These are phyloP conservation scores for Dorcus hopei DNA, from an alignment of 2,888 invertebrate species.

Conservation along the genomic window DNA sequence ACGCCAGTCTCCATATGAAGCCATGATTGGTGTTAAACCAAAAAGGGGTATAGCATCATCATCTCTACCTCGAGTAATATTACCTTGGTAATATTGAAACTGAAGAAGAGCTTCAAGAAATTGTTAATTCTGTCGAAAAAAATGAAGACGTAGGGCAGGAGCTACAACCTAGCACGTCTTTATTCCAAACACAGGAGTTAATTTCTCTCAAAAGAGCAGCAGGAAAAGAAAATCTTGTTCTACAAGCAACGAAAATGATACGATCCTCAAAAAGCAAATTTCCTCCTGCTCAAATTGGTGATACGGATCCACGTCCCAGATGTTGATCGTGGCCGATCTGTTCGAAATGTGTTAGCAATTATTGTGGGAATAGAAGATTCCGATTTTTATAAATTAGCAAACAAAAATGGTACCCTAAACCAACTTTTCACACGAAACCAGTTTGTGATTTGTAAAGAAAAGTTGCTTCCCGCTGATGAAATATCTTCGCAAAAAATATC, in stretches of 20 bases:
- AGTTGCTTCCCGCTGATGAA: constrained; percentile 26
- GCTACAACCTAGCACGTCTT: background rate
- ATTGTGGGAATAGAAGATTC: too few species aligned
- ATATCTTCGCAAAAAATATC: constrained; percentile 26
- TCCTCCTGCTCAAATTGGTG: background rate
- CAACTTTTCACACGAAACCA: background rate
- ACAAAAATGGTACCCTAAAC: too few species aligned
- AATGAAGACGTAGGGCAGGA: background rate
- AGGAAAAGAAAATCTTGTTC: too few species aligned
- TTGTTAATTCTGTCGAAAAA: background rate
- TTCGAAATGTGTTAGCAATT: background rate
- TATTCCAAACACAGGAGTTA: too few species aligned
- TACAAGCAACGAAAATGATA: too few species aligned
- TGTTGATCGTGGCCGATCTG: background rate
- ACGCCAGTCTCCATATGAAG: background rate
- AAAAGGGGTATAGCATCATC: constrained; percentile 3
- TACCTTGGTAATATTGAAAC: background rate
- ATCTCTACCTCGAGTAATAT: background rate
- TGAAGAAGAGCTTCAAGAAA: background rate
- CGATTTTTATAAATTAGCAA: too few species aligned
- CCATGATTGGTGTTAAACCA: background rate
- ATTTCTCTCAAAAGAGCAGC: too few species aligned
- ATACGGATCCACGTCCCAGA: background rate
- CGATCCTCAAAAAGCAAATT: too few species aligned
- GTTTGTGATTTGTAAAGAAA: constrained; percentile 29